phyloP scores from a whole-genome alignment of 1,140 invertebrate genomes.

The Drosophila sturtevanti region DNA sequence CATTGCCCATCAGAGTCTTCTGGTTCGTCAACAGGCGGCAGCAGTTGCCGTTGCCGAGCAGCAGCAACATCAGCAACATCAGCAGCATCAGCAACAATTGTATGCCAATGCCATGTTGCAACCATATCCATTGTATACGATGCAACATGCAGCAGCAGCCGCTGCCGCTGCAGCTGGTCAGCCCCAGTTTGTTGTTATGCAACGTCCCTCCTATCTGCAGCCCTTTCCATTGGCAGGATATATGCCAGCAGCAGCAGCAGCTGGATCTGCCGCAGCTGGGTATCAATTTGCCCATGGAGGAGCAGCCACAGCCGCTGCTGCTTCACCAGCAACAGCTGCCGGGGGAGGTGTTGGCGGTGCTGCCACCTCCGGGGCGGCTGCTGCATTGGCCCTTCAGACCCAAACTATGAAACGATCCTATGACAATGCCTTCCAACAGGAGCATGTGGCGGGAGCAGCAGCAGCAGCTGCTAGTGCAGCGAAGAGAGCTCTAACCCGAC shows the following conservation, averaged over 20 bases:
- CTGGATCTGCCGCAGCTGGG: slow-evolving; percentile 21
- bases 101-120: slow-evolving; percentile 73
- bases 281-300: slow-evolving; percentile 45
- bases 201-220: slow-evolving; percentile 72
- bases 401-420: slow-evolving; percentile 80
- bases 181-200: slow-evolving; percentile 79
- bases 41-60: slow-evolving; percentile 72
- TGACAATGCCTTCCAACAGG: slow-evolving; percentile 81
- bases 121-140: slow-evolving; percentile 63
- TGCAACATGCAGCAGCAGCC: slow-evolving; percentile 55
- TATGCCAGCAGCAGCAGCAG: slow-evolving; percentile 49
- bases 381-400: slow-evolving; percentile 42
- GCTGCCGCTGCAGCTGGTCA: slow-evolving; percentile 59
- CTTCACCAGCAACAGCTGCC: slow-evolving; percentile 19
- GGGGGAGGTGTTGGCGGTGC: slow-evolving; percentile 54
- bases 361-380: slow-evolving; percentile 9
- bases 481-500: slow-evolving; percentile 68
- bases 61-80: slow-evolving; percentile 66
- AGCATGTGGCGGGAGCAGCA: slow-evolving; percentile 52
- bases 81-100: slow-evolving; percentile 65
- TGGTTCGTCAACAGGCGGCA: slow-evolving; percentile 76
- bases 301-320: slow-evolving; percentile 24
- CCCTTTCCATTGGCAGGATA: slow-evolving; percentile 70
- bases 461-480: slow-evolving; percentile 70
- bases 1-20: slow-evolving; percentile 79